Evolutionary conservation across 2,113 vertebrate species (phyloP).

Genomic region (Perccottus glenii): DNA sequence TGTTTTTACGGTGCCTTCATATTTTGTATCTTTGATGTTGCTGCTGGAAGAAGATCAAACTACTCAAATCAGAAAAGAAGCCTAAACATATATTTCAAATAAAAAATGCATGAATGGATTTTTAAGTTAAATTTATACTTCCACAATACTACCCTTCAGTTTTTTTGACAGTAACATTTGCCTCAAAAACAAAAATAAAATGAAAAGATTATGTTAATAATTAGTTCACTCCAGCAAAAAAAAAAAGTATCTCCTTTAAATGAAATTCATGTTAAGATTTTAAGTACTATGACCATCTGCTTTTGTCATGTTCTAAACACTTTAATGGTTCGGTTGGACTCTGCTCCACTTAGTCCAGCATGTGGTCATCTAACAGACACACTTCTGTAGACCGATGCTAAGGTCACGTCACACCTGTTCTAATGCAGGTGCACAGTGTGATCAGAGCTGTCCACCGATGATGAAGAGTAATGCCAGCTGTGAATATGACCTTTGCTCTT

Average conservation of each 20-base stretch:
- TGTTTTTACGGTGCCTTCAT: neutral
- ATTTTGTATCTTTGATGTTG: constrained; percentile 1
- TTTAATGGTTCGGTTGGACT: neutral
- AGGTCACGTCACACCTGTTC: neutral
- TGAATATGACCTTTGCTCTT: neutral
- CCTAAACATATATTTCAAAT: too few species aligned
- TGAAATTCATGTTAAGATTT: neutral
- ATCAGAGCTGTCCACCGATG: neutral
- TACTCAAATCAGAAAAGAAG: neutral
- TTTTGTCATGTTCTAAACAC: neutral
- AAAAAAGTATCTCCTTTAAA: neutral
- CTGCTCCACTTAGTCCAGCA: neutral
- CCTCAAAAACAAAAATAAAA: too few species aligned
- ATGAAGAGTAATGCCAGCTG: neutral
- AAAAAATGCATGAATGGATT: too few species aligned
- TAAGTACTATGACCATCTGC: neutral
- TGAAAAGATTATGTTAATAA: too few species aligned
- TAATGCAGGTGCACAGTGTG: neutral
- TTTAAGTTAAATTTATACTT: too few species aligned
- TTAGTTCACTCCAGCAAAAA: too few species aligned
- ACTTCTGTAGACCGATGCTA: neutral
- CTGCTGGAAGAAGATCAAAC: neutral
- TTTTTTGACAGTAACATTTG: too few species aligned
- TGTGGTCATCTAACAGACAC: neutral
- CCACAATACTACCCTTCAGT: too few species aligned